Base-by-base conservation (phyloP, 2,888 invertebrate species). In the Metalampra italica region DNA sequence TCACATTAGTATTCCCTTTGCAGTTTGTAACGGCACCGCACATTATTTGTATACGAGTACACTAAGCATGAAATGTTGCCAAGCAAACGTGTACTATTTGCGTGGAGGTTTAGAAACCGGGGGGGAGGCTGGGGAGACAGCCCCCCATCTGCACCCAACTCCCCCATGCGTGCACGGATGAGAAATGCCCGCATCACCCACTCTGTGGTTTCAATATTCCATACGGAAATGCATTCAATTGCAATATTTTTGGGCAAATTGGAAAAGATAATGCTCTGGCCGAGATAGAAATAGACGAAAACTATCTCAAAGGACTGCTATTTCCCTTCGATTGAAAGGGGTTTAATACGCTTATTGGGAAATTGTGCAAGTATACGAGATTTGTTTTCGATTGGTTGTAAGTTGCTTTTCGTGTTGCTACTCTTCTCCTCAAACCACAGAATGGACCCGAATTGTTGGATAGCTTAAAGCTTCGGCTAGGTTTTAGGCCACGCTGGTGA, bases 41-140 rank as follows among this genome's bases (percentile, higher is more conserved):
- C 85, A 84, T 84, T 86, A 88, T 87, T 88, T 88, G 87, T 87
- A 84, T 82, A 51, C 51, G 51, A 51, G 47, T 51, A 87, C 83
- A 82, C 82, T 89, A 88, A 89, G 88, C 84, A 87, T 88, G 88
- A 89, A 87, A 87, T 88, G 87, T 88, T 85, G 85, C 85, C 86
- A 85, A 88, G 86, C 86, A 88, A 87, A 87, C 86, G 82, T 81
- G 85, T 82, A 83, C 81, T 87, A 83, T 89, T 88, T 89, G 86
- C 82, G 82, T 78, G 85, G 82, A 86, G 88, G 86, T 86, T 88
- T 87, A 86, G 87, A 81, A 87, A 81, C 78, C 80, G 70, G 83
- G 81, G 61, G 71, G 64, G 67, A 64, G 66, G 68, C 65, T 49
- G 52, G 61, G 64, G 58, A 61, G 64, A 58, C 59, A 56, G 52